A percentile compares a stretch with the other conserved stretches of the same genome.
These are phyloP conservation scores for Gymnocephalus cernua DNA, from an alignment of 2,113 vertebrate species.

Conservation along the genomic window DNA sequence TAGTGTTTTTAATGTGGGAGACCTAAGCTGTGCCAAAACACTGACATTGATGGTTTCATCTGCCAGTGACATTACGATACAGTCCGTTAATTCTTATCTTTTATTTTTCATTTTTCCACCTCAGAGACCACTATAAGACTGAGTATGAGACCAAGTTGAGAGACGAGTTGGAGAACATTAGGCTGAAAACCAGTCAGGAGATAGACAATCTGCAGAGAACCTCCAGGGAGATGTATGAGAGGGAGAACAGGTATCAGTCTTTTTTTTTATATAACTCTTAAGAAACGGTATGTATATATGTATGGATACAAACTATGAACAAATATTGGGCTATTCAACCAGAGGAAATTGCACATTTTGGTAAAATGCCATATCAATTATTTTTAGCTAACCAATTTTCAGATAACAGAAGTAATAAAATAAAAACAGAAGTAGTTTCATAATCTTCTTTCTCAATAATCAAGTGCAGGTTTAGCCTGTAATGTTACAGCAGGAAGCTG, in stretches of 20 bases:
- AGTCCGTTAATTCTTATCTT: not conserved
- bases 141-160: slow-evolving; percentile 94
- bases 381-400: not conserved
- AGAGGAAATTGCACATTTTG: not conserved
- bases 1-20: not conserved
- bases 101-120: slow-evolving; percentile 24
- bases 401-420: not conserved
- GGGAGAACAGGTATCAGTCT: slow-evolving; percentile 92
- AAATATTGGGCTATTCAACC: slow-evolving; percentile 7
- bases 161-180: slow-evolving; percentile 94
- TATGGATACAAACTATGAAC: not conserved
- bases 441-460: not conserved
- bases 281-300: not conserved
- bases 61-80: not conserved
- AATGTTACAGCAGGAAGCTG: not conserved
- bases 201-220: slow-evolving; percentile 92
- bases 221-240: slow-evolving; percentile 97
- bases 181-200: slow-evolving; percentile 93
- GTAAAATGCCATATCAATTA: not conserved
- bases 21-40: not conserved
- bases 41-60: not conserved
- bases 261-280: not conserved
- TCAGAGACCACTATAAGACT: slow-evolving; percentile 93
- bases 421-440: not conserved
- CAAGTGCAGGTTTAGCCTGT: not conserved